Conservation (phyloP, 2,113 vertebrate genomes). For the Xiphophorus hellerii region DNA sequence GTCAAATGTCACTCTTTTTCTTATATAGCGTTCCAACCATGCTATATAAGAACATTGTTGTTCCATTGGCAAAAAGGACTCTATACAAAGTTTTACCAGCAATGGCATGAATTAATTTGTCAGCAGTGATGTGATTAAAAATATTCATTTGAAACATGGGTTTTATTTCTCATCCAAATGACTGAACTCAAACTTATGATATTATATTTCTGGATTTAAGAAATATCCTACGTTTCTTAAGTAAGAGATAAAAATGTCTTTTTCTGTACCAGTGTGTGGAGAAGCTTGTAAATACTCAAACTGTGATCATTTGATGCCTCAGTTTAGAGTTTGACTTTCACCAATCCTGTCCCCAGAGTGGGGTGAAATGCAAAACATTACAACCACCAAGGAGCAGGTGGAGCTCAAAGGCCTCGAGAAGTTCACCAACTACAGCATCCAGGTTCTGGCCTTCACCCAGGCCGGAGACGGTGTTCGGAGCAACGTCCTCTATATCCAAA, state of each 20-base stretch:
- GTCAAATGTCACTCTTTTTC: too few relatives aligned
- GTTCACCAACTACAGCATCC: constrained; percentile 99
- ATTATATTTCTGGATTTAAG: neutral
- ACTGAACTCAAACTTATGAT: neutral
- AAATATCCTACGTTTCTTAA: neutral
- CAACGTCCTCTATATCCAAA: constrained; percentile 93
- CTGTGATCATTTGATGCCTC: neutral
- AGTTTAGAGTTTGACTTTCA: constrained; percentile 3
- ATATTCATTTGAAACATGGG: too few relatives aligned
- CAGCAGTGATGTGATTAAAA: too few relatives aligned
- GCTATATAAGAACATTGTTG: too few relatives aligned
- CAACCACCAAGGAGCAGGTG: constrained; percentile 91
- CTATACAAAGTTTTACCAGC: too few relatives aligned
- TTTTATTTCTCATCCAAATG: neutral
- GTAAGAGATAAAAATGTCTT: neutral
- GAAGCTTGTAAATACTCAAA: neutral
- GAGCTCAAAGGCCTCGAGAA: constrained; percentile 95
- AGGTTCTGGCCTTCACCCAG: constrained; percentile 97
- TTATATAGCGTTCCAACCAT: too few relatives aligned
- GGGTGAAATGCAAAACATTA: constrained; percentile 99
- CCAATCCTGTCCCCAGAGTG: constrained; percentile 82
- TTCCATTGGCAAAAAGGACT: too few relatives aligned
- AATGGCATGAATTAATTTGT: too few relatives aligned
- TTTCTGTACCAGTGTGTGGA: neutral
- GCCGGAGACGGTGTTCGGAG: constrained; percentile 92